Base-by-base conservation (phyloP, 1,140 invertebrate species). In the Penaeus japonicus region DNA sequence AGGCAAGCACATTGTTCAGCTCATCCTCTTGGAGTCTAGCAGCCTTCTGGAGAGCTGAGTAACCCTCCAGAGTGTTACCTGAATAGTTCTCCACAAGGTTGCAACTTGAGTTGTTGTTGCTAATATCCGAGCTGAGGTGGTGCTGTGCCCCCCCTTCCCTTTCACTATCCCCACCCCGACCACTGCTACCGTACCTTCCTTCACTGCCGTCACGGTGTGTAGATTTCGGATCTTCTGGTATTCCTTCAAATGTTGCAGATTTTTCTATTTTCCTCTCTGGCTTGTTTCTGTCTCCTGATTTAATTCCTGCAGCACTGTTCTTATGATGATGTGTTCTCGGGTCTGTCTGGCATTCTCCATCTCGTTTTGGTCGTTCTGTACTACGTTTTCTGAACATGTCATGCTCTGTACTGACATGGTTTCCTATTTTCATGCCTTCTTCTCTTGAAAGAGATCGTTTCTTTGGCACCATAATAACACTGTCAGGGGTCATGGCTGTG, bases 181-280 rank as follows among this genome's bases (percentile, higher is more conserved):
- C 73, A 78, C 89, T 35, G 62, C 80, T 83, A 83, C 80, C 65
- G 59, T 88, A 88, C 86, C 86, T 88, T 88, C 86, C 80, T 77
- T 59, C 81, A 27, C 59, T 59, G 78, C 55, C 77, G 80, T 88
- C 80, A 57, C 27, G 53, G 35, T 70, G 53, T 47, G 79, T 32
- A 47, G 86, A 83, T 70, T 88, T 88, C 75, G 65, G 65, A 55
- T 86, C 77, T 79, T 89, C 85, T 80, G 83, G 87, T 82, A 85
- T 85, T 84, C 89, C 82, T 85, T 89, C 73, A 83, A 91, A 92
- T 91, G 89, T 91, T 90, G 73, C 91, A 77, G 80, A 91, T 86
- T 92, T 91, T 32, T 91, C 91, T n/a, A 91, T 90, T 78, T 92
- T 91, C 82, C 90, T 91, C 77, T 92, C 90, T 70, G 73, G 90